Percentiles rank a stretch among this genome's conserved stretches.
Evolutionary conservation across 2,113 vertebrate genomes (phyloP).

Genomic region (Propithecus coquereli): DNA sequence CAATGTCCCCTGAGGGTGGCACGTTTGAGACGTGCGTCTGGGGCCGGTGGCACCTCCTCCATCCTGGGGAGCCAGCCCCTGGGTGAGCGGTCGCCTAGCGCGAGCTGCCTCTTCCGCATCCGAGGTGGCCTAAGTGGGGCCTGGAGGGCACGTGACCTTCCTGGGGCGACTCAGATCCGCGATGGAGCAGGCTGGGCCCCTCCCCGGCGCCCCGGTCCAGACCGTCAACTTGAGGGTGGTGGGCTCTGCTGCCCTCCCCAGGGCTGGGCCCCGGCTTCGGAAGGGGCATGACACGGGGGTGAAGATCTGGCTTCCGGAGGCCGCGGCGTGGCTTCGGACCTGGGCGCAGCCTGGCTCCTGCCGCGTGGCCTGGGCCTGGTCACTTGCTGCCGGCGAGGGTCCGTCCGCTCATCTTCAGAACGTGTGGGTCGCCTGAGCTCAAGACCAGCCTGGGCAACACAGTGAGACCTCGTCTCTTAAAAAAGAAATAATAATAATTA

Average conservation of each 20-base stretch:
- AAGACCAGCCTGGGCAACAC: neutral
- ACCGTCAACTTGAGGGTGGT: fast-evolving
- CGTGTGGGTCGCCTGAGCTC: neutral
- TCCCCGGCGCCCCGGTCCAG: neutral
- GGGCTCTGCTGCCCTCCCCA: fast-evolving
- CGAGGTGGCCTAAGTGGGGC: neutral
- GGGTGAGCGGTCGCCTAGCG: fast-evolving
- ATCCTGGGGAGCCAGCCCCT: neutral
- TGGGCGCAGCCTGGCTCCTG: neutral
- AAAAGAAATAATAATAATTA: too few species aligned
- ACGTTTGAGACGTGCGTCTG: neutral
- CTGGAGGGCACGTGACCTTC: neutral
- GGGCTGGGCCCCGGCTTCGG: too few species aligned
- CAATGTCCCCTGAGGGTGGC: neutral
- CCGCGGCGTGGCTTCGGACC: neutral
- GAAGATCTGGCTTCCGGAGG: neutral
- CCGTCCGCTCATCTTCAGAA: neutral
- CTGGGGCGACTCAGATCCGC: neutral
- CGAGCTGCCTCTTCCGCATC: neutral
- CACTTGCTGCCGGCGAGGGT: too few species aligned
- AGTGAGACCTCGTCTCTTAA: neutral
- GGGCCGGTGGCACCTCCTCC: neutral
- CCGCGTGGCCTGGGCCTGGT: neutral
- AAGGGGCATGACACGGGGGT: fast-evolving
- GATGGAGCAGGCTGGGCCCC: neutral